phyloP scores from a whole-genome alignment of 2,113 vertebrate species.

The Oncorhynchus keta region DNA sequence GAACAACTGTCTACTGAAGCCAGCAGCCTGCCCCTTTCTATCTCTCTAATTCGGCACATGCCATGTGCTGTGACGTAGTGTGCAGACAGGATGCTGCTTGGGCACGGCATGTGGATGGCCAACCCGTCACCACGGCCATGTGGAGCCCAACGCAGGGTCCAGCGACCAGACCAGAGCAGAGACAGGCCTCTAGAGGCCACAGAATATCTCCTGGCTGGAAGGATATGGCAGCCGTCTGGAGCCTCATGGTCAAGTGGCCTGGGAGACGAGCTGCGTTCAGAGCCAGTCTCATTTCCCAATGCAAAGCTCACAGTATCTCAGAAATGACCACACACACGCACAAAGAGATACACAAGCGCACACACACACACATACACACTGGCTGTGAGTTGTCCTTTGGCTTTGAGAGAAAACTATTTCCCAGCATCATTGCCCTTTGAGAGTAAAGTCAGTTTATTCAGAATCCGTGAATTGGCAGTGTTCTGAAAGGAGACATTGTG shows the following conservation, averaged over 20 bases:
- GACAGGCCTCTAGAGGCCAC: constrained; percentile 30
- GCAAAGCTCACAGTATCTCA: neutral
- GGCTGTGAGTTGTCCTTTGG: constrained; percentile 40
- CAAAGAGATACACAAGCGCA: constrained; percentile 36
- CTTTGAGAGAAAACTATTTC: constrained; percentile 55
- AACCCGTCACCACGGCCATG: constrained; percentile 29
- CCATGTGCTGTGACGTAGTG: constrained; percentile 48
- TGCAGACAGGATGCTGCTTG: constrained; percentile 54
- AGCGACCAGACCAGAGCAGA: constrained; percentile 25
- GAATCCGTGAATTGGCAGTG: constrained; percentile 14
- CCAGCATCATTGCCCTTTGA: constrained; percentile 43
- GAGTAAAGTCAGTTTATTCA: constrained; percentile 38
- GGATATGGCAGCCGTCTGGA: constrained; percentile 56
- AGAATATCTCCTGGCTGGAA: constrained; percentile 47
- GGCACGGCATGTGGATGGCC: constrained; percentile 31
- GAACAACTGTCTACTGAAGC: constrained; percentile 65
- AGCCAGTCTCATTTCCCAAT: constrained; percentile 37
- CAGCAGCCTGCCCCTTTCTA: constrained; percentile 41
- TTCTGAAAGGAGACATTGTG: constrained; percentile 41
- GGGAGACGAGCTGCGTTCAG: constrained; percentile 26
- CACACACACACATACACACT: constrained; percentile 15
- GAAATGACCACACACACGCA: constrained; percentile 32
- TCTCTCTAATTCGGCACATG: constrained; percentile 60
- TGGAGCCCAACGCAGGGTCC: neutral
- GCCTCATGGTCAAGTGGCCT: constrained; percentile 56